Evolutionary conservation across 2,797 vertebrate species (phyloP), one percentile per base, ranked within the genome.

Genomic region (Chrysolophus pictus): DNA sequence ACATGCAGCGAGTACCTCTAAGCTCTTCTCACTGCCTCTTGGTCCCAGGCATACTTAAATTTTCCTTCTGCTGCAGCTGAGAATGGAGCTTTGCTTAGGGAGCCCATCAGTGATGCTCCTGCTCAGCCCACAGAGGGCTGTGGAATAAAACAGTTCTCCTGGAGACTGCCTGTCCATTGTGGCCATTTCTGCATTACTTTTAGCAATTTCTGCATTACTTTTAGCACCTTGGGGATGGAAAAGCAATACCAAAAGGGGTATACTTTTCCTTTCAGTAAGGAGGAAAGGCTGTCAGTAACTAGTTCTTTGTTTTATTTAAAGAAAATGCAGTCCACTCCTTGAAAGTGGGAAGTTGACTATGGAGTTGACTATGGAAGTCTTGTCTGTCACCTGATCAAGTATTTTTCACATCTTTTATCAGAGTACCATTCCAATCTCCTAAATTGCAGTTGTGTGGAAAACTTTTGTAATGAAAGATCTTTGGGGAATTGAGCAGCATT

Each of bases 391-490:
- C 96, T 97, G 94, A 97, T 97, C 93, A 95, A 96, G 95, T 97
- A 94, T 97, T 97, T 97, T 93, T 97, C 98, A 98, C 98, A 97
- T 98, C 97, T 98, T 98, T 98, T 97, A 97, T 98, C 98, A 97
- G 97, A 97, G 83, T 98, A 98, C 98, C 98, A 99, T 99, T 99
- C 99, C 98, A 98, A 97, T 98, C 98, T 98, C 98, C 98, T 96
- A 96, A 98, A 96, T 95, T 97, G 97, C 97, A 97, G 97, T 97
- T 97, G 97, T 97, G 97, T 98, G 98, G 98, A 98, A 98, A 97
- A 98, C 97, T 98, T 99, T 99, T 99, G 98, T 99, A 98, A 98
- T 98, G 97, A 94, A 97, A 98, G 98, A 98, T 96, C 98, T 98
- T 98, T 97, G 98, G 98, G 98, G 98, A 98, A 99, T 97, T 97